Conservation (phyloP, 2,113 vertebrate species). For the Chelonoidis abingdonii region DNA sequence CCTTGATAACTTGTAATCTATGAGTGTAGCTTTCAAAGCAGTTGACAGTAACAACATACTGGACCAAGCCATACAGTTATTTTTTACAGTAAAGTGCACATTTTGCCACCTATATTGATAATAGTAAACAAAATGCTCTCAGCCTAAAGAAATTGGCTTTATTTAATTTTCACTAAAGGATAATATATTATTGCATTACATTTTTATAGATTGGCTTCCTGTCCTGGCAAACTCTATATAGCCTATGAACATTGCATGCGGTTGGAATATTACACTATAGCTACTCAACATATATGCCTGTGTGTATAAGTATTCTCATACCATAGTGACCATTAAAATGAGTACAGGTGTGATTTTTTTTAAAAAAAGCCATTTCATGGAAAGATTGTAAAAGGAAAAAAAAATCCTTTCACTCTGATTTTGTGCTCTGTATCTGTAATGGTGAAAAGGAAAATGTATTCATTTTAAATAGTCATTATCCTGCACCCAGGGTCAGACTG, state of each 20-base stretch:
- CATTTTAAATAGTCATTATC: neutral
- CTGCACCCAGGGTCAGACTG: neutral
- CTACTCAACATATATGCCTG: neutral
- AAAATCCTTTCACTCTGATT: neutral
- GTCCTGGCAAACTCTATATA: neutral
- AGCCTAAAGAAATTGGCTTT: conserved; percentile 50
- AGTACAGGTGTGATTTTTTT: neutral
- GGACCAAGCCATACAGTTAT: neutral
- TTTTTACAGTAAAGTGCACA: conserved; percentile 22
- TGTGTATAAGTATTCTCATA: neutral
- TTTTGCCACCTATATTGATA: conserved; percentile 34
- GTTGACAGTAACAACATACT: conserved; percentile 25
- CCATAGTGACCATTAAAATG: neutral
- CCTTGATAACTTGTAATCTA: conserved; percentile 38
- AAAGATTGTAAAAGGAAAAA: neutral
- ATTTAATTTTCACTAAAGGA: conserved; percentile 47
- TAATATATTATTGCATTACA: conserved; percentile 7
- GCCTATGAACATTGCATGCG: neutral
- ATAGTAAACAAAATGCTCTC: conserved; percentile 63
- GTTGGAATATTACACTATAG: neutral
- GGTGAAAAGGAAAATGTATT: neutral
- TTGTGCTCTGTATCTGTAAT: neutral
- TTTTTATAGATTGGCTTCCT: neutral
- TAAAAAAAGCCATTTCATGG: neutral
- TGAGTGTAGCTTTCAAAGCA: conserved; percentile 45